phyloP scores from a whole-genome alignment of 2,113 vertebrate species.

The Pogonocichla stellata region DNA sequence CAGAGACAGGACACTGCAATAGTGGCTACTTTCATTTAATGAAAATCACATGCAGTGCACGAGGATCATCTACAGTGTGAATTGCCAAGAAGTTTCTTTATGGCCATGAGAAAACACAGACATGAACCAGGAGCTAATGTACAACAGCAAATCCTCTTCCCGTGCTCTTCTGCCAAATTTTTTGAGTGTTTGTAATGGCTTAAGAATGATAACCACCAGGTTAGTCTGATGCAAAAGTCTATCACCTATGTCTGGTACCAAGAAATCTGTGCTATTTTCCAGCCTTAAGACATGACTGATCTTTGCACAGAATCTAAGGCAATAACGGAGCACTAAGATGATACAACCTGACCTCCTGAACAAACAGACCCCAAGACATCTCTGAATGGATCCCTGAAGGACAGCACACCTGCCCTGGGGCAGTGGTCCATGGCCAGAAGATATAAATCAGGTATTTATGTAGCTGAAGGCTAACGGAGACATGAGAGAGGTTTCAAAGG shows the following conservation, averaged over 20 bases:
- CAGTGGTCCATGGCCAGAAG: neutral
- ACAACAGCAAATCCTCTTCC: neutral
- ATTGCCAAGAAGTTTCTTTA: neutral
- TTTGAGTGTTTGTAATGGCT: neutral
- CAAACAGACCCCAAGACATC: neutral
- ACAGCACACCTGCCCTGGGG: neutral
- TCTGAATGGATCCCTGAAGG: neutral
- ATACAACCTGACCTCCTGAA: neutral
- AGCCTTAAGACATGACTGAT: neutral
- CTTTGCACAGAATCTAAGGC: neutral
- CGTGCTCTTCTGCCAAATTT: neutral
- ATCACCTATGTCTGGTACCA: neutral
- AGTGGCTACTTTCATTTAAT: neutral
- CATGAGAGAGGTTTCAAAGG: neutral
- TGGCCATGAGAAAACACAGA: neutral
- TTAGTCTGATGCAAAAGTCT: neutral
- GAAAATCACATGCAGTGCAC: neutral
- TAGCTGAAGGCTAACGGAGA: neutral
- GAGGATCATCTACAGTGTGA: neutral
- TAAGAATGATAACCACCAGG: neutral
- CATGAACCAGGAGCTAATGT: neutral
- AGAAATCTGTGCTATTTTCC: neutral
- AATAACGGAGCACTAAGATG: neutral
- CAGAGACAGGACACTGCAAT: neutral
- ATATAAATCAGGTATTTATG: neutral